A percentile compares a stretch with the other conserved stretches of the same genome.
These are phyloP conservation scores for Eucriotettix oculatus DNA, from an alignment of 2,888 invertebrate species.

Conservation along the genomic window DNA sequence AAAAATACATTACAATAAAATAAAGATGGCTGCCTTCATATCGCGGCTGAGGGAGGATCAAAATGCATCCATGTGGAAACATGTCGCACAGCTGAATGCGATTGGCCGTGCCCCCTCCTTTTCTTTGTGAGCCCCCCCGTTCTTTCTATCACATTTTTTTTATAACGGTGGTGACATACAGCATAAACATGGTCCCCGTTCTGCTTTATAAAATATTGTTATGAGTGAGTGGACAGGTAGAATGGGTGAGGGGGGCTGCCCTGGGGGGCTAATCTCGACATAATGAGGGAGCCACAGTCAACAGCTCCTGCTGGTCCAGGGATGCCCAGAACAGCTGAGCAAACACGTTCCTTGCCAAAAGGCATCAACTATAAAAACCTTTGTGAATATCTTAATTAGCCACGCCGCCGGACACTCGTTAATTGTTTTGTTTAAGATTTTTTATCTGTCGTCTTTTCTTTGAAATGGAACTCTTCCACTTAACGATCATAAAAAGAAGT, in stretches of 20 bases:
- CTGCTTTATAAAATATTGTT: constrained; percentile 10
- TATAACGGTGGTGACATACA: background rate
- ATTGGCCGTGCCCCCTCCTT: constrained; percentile 2
- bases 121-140: background rate
- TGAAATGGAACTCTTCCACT: too few species aligned
- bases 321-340: too few species aligned
- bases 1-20: background rate
- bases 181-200: background rate
- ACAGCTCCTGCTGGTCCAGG: constrained; percentile 1
- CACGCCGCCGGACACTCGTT: too few species aligned
- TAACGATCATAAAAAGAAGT: too few species aligned
- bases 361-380: too few species aligned
- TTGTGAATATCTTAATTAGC: too few species aligned
- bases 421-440: too few species aligned
- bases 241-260: constrained; percentile 1
- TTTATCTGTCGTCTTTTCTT: too few species aligned
- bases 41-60: background rate
- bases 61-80: constrained; percentile 5
- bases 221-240: constrained; percentile 12
- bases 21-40: constrained; percentile 2
- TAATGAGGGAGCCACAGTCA: constrained; percentile 11
- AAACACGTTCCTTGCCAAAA: too few species aligned
- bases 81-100: constrained; percentile 6
- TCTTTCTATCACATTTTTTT: background rate
- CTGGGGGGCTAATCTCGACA: constrained; percentile 6